These are phyloP conservation scores for Pseudorectes ferrugineus DNA, from an alignment of 2,113 vertebrate species.

Conservation along the genomic window DNA sequence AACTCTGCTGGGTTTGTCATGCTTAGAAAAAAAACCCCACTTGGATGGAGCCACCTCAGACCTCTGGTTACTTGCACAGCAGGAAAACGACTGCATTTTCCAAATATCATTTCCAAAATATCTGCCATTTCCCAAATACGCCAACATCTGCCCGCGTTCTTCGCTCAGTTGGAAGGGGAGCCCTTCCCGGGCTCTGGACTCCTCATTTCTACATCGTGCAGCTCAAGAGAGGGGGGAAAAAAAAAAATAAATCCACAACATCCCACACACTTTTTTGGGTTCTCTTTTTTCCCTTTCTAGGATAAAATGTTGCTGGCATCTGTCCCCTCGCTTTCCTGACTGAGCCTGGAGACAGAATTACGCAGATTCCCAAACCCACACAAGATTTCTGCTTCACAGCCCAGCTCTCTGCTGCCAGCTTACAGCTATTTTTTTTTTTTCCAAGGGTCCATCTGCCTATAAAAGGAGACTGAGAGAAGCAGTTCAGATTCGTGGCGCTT, in stretches of 20 bases:
- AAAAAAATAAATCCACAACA: background rate
- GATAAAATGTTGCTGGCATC: constrained; percentile 51
- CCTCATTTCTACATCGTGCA: background rate
- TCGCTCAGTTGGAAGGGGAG: background rate
- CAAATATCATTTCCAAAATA: background rate
- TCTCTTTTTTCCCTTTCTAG: constrained; percentile 28
- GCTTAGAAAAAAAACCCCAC: background rate
- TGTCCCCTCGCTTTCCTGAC: constrained; percentile 30
- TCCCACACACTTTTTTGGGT: background rate
- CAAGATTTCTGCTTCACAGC: constrained; percentile 24
- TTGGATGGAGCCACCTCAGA: background rate
- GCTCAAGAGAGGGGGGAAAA: background rate
- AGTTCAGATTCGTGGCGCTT: background rate
- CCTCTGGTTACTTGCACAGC: background rate
- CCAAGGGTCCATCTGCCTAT: constrained; percentile 36
- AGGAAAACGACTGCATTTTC: background rate
- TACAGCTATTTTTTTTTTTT: background rate
- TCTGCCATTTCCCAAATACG: background rate
- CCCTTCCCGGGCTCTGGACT: background rate
- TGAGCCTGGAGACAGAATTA: constrained; percentile 49
- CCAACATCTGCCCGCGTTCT: background rate
- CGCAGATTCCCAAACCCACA: constrained; percentile 50
- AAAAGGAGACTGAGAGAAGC: constrained; percentile 28
- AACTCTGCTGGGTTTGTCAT: background rate
- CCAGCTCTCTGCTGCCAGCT: constrained; percentile 38